These are phyloP conservation scores for Philopedon plagiatum DNA, from an alignment of 2,888 invertebrate species.

Conservation along the genomic window DNA sequence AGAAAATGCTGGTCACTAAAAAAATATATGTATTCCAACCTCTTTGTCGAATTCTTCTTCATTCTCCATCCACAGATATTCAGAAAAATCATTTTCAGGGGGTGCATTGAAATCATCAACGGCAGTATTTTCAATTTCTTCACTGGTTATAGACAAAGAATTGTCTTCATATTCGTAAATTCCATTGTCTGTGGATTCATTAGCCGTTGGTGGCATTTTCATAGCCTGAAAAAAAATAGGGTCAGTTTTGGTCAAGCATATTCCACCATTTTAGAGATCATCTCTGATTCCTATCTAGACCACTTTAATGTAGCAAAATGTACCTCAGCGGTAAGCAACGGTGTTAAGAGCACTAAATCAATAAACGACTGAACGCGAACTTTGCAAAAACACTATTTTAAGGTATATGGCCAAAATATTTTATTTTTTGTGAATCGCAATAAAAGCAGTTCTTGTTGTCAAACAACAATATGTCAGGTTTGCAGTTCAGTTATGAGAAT, in stretches of 20 bases:
- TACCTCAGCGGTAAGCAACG: constrained; percentile 22
- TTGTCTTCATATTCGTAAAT: constrained; percentile 63
- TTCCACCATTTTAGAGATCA: constrained; percentile 45
- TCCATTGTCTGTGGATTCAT: constrained; percentile 62
- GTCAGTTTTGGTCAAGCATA: constrained; percentile 42
- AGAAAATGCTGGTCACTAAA: not conserved
- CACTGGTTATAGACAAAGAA: constrained; percentile 58
- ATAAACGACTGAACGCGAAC: not conserved
- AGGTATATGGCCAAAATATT: constrained; percentile 22
- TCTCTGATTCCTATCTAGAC: not conserved
- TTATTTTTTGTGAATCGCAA: constrained; percentile 46
- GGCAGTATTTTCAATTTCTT: constrained; percentile 60
- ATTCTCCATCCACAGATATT: constrained; percentile 96
- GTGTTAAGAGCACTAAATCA: constrained; percentile 9
- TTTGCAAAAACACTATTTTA: not conserved
- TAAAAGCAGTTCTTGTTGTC: constrained; percentile 47
- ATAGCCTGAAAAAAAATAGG: constrained; percentile 57
- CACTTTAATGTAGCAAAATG: not conserved
- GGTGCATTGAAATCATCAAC: constrained; percentile 68
- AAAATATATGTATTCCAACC: constrained; percentile 69
- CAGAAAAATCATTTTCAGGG: constrained; percentile 84
- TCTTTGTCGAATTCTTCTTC: constrained; percentile 94
- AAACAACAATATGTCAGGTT: constrained; percentile 30
- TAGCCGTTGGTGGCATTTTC: constrained; percentile 64
- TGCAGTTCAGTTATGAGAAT: too few relatives aligned